Percentiles rank a stretch among this genome's conserved stretches.
phyloP scores from a whole-genome alignment of 2,113 vertebrate species.

The Hippocampus comes region DNA sequence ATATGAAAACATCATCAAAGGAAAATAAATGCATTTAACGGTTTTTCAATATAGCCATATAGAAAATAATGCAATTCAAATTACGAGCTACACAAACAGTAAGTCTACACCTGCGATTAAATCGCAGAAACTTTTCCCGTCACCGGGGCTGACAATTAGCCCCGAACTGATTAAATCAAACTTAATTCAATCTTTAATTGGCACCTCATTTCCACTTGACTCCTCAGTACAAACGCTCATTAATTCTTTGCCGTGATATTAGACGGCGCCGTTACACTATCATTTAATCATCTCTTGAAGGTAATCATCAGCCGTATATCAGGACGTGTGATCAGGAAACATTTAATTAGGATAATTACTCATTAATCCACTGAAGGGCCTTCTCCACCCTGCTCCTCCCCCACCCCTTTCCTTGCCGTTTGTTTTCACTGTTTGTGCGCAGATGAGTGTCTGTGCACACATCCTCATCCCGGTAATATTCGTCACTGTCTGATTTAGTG shows the following conservation, averaged over 20 bases:
- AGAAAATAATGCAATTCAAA: background rate
- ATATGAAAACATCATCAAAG: background rate
- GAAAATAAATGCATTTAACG: background rate
- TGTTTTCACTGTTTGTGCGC: slow-evolving; percentile 34
- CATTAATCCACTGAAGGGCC: slow-evolving; percentile 52
- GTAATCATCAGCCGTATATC: slow-evolving; percentile 63
- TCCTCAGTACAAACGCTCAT: slow-evolving; percentile 49
- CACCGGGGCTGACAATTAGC: slow-evolving; percentile 43
- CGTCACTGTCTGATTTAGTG: slow-evolving; percentile 77
- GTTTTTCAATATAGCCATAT: background rate
- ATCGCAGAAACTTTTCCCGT: slow-evolving; percentile 22
- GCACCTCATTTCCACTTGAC: slow-evolving; percentile 42
- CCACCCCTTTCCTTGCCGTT: slow-evolving; percentile 14
- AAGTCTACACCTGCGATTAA: slow-evolving; percentile 7
- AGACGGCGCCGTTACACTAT: slow-evolving; percentile 43
- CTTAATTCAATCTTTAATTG: slow-evolving; percentile 57
- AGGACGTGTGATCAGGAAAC: slow-evolving; percentile 60
- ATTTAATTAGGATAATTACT: slow-evolving; percentile 70
- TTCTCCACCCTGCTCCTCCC: background rate
- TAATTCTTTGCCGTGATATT: slow-evolving; percentile 56
- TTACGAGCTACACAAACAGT: background rate
- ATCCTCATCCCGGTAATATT: slow-evolving; percentile 56
- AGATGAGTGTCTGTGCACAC: slow-evolving; percentile 29
- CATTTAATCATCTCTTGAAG: slow-evolving; percentile 62
- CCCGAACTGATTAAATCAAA: slow-evolving; percentile 47